Base-by-base conservation (phyloP, 2,113 vertebrate species). In the Pangasianodon gigas region DNA sequence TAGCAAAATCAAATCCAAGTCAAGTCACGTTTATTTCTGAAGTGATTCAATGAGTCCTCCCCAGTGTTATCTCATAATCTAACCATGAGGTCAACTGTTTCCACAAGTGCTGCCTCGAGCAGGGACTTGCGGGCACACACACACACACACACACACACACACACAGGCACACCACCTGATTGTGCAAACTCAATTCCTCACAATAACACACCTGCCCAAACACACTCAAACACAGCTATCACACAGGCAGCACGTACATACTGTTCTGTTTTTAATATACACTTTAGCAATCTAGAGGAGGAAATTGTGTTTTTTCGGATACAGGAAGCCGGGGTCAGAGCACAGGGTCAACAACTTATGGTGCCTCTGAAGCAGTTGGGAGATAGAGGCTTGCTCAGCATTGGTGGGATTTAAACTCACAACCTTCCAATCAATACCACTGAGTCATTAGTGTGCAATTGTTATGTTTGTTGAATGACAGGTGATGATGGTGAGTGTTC, bases 41-140 rank as follows among this genome's bases (percentile, higher is more conserved):
- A 74, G 67, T 56, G 48, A 41, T 71, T 71, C 48, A 52, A 37
- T 74, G 2, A 69, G 84, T 65, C 65, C 46, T 86, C n/a, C 74
- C 29, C 19, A 69, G 29, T 86, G 85, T 86, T 86, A 86, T 86
- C 85, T 86, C 62, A 86, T 71, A 86, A 86, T 86, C 65, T 74
- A 86, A 71, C 85, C 65, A 83, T 90, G 54, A 84, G 92, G 90
- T 84, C 24, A 79, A 90, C 89, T 93, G 93, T 92, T 94, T 93
- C 92, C 92, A 89, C 92, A 92, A 91, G 94, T 92, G 92, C 44
- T 60, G 41, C n/a, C 37, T 89, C 86, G 90, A 56, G 84, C 92
- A 51, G 89, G 74, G 88, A 93, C 93, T 75, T 69, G 94, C 85
- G 83, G 6, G 2, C 82, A 92, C 92, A 87, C 82, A 90, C 65